A percentile compares a stretch with the other conserved stretches of the same genome.
These are phyloP conservation scores for Bombus confusus DNA, from an alignment of 1,140 invertebrate species.

Conservation along the genomic window DNA sequence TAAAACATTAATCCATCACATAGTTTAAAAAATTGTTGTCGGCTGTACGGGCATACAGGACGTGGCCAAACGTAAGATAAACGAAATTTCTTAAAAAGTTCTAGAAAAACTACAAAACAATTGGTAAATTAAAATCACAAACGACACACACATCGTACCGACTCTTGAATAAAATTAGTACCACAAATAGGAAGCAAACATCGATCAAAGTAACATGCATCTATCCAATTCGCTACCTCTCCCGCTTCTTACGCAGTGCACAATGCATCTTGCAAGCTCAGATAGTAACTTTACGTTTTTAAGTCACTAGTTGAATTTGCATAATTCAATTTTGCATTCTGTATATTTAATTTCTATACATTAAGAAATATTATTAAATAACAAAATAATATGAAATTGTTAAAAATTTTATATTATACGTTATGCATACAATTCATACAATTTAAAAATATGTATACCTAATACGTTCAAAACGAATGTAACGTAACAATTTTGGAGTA, in stretches of 20 bases:
- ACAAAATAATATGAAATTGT: background rate
- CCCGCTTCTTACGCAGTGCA: conserved; percentile 42
- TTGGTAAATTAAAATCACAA: conserved; percentile 3
- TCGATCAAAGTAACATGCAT: conserved; percentile 13
- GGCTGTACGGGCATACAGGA: background rate
- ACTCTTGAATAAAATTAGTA: conserved; percentile 27
- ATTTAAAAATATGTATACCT: background rate
- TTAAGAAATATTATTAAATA: background rate
- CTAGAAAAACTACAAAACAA: conserved; percentile 21
- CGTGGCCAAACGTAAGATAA: conserved; percentile 5
- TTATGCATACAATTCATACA: background rate
- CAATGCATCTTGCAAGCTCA: background rate
- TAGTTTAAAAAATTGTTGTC: conserved; percentile 6
- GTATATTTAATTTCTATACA: background rate
- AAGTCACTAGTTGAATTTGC: conserved; percentile 2
- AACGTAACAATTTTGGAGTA: background rate
- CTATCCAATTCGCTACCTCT: conserved; percentile 29
- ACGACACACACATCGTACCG: conserved; percentile 8
- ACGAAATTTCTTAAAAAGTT: conserved; percentile 20
- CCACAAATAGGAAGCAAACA: conserved; percentile 40
- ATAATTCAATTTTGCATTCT: background rate
- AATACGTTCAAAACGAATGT: background rate
- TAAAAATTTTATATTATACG: background rate
- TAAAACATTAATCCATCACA: conserved; percentile 49
- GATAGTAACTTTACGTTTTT: conserved; percentile 6